Percentiles rank a stretch among this genome's conserved stretches.
phyloP scores from a whole-genome alignment of 1,140 invertebrate species.

The Lasioglossum albipes region DNA sequence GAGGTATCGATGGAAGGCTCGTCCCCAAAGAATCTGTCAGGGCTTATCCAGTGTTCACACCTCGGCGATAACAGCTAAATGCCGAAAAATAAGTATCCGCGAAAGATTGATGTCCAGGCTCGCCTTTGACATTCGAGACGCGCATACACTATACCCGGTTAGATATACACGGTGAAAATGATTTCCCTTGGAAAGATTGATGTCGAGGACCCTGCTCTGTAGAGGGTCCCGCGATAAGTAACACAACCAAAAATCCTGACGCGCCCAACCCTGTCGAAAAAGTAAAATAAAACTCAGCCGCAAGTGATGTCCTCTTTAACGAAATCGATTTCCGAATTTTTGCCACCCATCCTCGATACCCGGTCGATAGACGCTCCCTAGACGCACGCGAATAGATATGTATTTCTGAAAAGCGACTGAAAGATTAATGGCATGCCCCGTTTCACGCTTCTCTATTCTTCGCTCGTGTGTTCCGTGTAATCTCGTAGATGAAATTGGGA shows the following conservation, averaged over 20 bases:
- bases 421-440: too few species aligned
- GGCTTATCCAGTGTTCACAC: slow-evolving; percentile 13
- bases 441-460: too few species aligned
- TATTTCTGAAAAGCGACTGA: too few species aligned
- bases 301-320: too few species aligned
- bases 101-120: slow-evolving; percentile 31
- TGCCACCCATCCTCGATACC: too few species aligned
- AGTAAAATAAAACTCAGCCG: neutral
- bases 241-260: neutral
- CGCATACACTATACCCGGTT: neutral
- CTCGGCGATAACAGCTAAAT: slow-evolving; percentile 32
- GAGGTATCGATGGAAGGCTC: too few species aligned
- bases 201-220: neutral
- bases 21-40: neutral
- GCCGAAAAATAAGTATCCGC: slow-evolving; percentile 24
- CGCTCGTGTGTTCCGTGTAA: too few species aligned
- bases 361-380: too few species aligned
- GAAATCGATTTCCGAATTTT: too few species aligned
- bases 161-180: slow-evolving; percentile 8
- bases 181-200: slow-evolving; percentile 25
- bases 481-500: neutral
- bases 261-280: neutral
- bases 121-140: neutral
- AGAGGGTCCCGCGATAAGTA: neutral
- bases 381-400: too few species aligned